Percentiles rank a stretch among this genome's conserved stretches.
These are phyloP conservation scores for Syngnathoides biaculeatus DNA, from an alignment of 2,113 vertebrate genomes.

Conservation along the genomic window DNA sequence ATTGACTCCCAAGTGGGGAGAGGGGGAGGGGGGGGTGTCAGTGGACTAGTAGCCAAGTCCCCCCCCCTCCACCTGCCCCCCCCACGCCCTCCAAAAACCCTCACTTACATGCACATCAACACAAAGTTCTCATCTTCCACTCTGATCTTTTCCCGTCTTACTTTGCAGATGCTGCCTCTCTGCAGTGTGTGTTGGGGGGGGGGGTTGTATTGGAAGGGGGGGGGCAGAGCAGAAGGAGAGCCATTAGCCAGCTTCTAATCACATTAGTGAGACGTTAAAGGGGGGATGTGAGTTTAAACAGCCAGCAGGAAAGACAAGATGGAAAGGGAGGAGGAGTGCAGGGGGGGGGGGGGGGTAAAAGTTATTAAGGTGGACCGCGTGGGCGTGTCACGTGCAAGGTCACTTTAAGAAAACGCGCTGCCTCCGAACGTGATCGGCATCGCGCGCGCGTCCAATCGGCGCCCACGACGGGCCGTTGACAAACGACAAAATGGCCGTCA, in stretches of 20 bases:
- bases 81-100: slow-evolving; percentile 34
- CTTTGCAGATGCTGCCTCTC: slow-evolving; percentile 82
- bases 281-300: slow-evolving; percentile 76
- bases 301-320: slow-evolving; percentile 66
- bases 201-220: slow-evolving; percentile 84
- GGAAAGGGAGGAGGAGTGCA: neutral
- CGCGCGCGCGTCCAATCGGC: neutral
- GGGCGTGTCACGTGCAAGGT: slow-evolving; percentile 15
- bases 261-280: slow-evolving; percentile 83
- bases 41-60: slow-evolving; percentile 18
- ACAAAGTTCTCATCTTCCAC: slow-evolving; percentile 52
- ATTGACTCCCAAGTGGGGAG: slow-evolving; percentile 74
- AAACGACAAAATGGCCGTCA: slow-evolving; percentile 74
- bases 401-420: neutral
- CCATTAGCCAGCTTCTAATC: slow-evolving; percentile 77
- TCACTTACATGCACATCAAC: slow-evolving; percentile 60
- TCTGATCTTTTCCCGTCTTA: slow-evolving; percentile 48
- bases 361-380: slow-evolving; percentile 75
- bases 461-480: slow-evolving; percentile 58
- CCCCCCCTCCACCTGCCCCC: neutral
- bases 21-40: slow-evolving; percentile 8
- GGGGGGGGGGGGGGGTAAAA: slow-evolving; percentile 48
- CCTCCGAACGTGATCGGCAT: slow-evolving; percentile 1
- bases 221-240: slow-evolving; percentile 88
- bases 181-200: slow-evolving; percentile 65